Evolutionary conservation across 2,113 vertebrate genomes (phyloP).

Genomic region (Natator depressus): DNA sequence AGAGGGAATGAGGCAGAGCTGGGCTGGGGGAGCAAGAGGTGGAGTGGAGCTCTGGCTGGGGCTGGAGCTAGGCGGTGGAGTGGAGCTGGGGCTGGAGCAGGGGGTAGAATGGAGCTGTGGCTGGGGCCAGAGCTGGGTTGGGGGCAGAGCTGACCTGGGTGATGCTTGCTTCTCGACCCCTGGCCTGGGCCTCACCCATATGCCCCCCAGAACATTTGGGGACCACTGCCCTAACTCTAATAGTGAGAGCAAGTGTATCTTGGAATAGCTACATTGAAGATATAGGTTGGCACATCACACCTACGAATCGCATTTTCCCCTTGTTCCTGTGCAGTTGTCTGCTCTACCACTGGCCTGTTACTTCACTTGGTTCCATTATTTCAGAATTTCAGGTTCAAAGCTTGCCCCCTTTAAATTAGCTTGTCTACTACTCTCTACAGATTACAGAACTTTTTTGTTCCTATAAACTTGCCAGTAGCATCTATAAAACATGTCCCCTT

Average conservation of each 20-base stretch:
- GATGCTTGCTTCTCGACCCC: too few relatives aligned
- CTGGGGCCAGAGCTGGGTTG: too few relatives aligned
- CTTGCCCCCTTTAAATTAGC: not conserved
- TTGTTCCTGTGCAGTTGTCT: not conserved
- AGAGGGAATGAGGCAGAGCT: too few relatives aligned
- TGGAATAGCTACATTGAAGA: not conserved
- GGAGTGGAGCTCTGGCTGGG: too few relatives aligned
- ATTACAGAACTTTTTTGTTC: not conserved
- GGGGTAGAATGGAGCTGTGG: too few relatives aligned
- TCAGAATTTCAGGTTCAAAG: not conserved
- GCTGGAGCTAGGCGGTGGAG: too few relatives aligned
- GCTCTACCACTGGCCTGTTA: not conserved
- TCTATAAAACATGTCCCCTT: not conserved
- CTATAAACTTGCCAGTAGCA: not conserved
- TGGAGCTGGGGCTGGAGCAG: too few relatives aligned
- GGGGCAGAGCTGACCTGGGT: too few relatives aligned
- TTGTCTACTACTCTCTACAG: not conserved
- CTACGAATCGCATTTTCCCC: not conserved
- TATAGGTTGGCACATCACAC: not conserved
- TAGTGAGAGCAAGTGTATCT: constrained; percentile 6
- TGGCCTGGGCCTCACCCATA: too few relatives aligned
- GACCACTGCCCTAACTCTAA: not conserved
- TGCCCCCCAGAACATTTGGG: too few relatives aligned
- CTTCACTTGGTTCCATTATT: not conserved
- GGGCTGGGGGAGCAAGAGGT: too few relatives aligned